Percentiles rank a stretch among this genome's conserved stretches.
Conservation (phyloP, 2,113 vertebrate species). For the Pollimyrus isidori region DNA sequence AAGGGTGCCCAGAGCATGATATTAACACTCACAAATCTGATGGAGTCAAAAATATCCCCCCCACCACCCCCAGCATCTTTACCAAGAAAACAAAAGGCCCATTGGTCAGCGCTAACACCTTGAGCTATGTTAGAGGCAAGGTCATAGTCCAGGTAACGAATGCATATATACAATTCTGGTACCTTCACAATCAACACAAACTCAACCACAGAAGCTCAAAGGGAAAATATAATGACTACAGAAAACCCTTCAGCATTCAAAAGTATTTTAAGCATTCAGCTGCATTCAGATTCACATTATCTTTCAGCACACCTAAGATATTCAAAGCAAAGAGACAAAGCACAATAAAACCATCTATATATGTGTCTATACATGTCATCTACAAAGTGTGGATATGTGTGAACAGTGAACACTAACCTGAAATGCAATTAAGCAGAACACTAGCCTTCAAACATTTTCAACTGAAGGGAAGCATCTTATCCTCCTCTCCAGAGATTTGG, state of each 20-base stretch:
- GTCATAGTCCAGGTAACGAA: background rate
- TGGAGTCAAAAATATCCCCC: background rate
- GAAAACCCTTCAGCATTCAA: background rate
- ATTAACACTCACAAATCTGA: background rate
- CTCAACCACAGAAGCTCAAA: background rate
- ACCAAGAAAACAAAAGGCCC: background rate
- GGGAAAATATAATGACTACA: background rate
- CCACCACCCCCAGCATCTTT: background rate
- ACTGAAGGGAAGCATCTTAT: slow-evolving; percentile 12
- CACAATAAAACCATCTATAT: background rate
- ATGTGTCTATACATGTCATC: background rate
- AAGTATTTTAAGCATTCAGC: background rate
- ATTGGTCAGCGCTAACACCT: background rate
- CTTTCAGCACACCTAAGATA: background rate
- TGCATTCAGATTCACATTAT: background rate
- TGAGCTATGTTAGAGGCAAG: background rate
- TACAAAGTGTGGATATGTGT: background rate
- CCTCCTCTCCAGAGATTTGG: background rate
- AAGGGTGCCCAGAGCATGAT: background rate
- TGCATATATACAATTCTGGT: background rate
- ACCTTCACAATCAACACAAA: background rate
- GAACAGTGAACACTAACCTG: background rate
- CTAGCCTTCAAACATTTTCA: slow-evolving; percentile 9
- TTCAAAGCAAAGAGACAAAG: background rate
- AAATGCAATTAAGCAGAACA: slow-evolving; percentile 33